Evolutionary conservation across 2,888 invertebrate species (phyloP).

Genomic region (Copidosoma aretas): DNA sequence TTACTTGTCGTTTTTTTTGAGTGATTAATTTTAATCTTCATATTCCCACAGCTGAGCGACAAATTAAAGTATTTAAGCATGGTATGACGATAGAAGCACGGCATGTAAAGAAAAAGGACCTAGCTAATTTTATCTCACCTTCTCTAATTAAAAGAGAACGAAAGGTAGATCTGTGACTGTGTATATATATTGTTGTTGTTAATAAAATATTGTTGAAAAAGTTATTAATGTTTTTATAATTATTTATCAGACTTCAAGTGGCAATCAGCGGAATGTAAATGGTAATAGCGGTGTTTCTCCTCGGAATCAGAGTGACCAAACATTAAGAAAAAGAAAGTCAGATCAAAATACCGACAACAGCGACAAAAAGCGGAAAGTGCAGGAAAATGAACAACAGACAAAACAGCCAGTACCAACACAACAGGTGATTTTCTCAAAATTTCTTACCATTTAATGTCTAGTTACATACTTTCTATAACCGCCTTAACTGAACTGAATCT

Average conservation of each 20-base stretch:
- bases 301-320: conserved; percentile 25
- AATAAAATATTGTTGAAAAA: not conserved
- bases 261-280: conserved; percentile 21
- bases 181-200: too few relatives aligned
- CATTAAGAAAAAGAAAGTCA: conserved; percentile 27
- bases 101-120: conserved; percentile 68
- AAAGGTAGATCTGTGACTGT: conserved; percentile 17
- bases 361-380: conserved; percentile 33
- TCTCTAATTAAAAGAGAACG: conserved; percentile 73
- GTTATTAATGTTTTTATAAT: not conserved
- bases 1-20: not conserved
- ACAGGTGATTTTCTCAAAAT: conserved; percentile 22
- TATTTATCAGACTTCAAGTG: conserved; percentile 24
- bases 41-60: conserved; percentile 32
- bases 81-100: conserved; percentile 37
- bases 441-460: conserved; percentile 16
- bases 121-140: conserved; percentile 74
- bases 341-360: conserved; percentile 29
- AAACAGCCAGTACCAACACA: conserved; percentile 21
- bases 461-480: conserved; percentile 10
- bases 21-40: not conserved
- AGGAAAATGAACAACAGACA: conserved; percentile 26
- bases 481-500: conserved; percentile 11
- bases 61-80: conserved; percentile 35
- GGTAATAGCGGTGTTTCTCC: conserved; percentile 37